Evolutionary conservation across 1,140 invertebrate genomes (phyloP).

Genomic region (Nomia melanderi): DNA sequence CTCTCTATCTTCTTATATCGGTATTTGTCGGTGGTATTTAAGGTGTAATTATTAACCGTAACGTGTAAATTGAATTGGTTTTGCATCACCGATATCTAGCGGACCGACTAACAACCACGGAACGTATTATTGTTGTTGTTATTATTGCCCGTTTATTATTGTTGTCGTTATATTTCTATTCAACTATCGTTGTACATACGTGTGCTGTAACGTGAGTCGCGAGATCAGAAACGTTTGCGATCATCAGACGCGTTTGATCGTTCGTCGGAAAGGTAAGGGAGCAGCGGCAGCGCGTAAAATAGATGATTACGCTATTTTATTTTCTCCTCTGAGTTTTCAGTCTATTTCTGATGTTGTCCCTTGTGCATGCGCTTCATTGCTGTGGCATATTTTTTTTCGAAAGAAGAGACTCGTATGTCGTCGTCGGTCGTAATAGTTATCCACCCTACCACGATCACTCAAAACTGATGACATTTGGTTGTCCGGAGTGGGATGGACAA

Average conservation of each 20-base stretch:
- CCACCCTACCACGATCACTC: too few species aligned
- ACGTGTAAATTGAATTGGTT: neutral
- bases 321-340: neutral
- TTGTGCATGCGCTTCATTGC: too few species aligned
- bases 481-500: too few species aligned
- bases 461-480: too few species aligned
- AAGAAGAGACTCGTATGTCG: too few species aligned
- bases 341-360: too few species aligned
- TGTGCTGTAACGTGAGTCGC: slow-evolving; percentile 12
- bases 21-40: slow-evolving; percentile 18
- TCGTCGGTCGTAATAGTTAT: too few species aligned
- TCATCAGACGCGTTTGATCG: neutral
- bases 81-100: neutral
- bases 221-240: slow-evolving; percentile 20
- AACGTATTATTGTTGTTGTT: slow-evolving; percentile 10
- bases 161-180: slow-evolving; percentile 21
- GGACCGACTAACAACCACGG: slow-evolving; percentile 12
- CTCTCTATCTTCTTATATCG: slow-evolving; percentile 13
- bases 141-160: slow-evolving; percentile 24
- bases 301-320: neutral
- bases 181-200: slow-evolving; percentile 17
- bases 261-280: slow-evolving; percentile 32
- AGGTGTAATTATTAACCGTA: neutral
- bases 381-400: too few species aligned
- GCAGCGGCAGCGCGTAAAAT: neutral